Evolutionary conservation across 1,140 invertebrate genomes (phyloP).

Genomic region (Drosophila ogumai): DNA sequence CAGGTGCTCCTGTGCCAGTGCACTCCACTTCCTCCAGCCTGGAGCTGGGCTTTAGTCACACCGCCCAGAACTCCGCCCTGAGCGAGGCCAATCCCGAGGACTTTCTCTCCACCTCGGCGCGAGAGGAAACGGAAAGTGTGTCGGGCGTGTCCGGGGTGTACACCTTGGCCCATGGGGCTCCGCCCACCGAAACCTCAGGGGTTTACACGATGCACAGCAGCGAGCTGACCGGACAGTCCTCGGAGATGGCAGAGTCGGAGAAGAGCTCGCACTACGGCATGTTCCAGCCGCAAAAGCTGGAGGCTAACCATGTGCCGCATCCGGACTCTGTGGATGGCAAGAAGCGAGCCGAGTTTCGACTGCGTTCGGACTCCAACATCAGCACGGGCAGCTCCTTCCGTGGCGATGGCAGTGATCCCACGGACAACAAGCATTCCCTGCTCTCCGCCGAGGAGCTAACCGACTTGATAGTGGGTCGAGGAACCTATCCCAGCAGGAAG

Average conservation of each 20-base stretch:
- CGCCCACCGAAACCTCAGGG: constrained; percentile 91
- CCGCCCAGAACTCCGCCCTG: constrained; percentile 91
- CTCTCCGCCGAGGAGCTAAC: constrained; percentile 92
- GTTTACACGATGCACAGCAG: constrained; percentile 91
- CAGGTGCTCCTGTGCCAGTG: constrained; percentile 83
- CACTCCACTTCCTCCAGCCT: constrained; percentile 90
- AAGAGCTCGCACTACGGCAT: constrained; percentile 86
- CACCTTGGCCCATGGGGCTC: constrained; percentile 86
- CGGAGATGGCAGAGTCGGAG: constrained; percentile 84
- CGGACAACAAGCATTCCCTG: constrained; percentile 90
- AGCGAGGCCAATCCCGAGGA: constrained; percentile 88
- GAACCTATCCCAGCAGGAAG: constrained; percentile 90
- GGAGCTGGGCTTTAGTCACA: constrained; percentile 92
- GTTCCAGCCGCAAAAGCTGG: constrained; percentile 84
- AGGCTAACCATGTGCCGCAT: constrained; percentile 29
- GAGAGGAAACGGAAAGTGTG: constrained; percentile 85
- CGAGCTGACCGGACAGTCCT: constrained; percentile 86
- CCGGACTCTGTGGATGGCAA: constrained; percentile 65
- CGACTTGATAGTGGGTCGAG: constrained; percentile 91
- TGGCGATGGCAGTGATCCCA: constrained; percentile 94
- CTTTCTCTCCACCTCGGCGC: constrained; percentile 84
- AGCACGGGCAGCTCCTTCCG: constrained; percentile 91
- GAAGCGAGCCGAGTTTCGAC: constrained; percentile 85
- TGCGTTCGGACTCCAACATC: constrained; percentile 91
- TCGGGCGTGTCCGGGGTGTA: constrained; percentile 84